These are phyloP conservation scores for Aquatica leii DNA, from an alignment of 2,888 invertebrate species.

Conservation along the genomic window DNA sequence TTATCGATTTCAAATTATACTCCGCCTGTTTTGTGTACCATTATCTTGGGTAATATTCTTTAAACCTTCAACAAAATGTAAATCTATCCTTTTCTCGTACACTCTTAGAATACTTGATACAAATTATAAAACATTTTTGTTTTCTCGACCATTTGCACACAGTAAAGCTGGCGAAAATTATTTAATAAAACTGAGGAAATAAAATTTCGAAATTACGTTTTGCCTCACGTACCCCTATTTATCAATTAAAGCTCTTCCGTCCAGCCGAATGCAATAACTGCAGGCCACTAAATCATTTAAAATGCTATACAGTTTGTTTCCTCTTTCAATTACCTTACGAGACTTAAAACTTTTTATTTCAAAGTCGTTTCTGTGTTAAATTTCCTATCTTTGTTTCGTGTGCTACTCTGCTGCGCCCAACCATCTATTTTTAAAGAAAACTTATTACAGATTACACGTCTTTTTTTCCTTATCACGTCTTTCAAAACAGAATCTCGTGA, in stretches of 20 bases:
- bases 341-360: conserved; percentile 24
- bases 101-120: conserved; percentile 24
- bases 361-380: conserved; percentile 6
- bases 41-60: conserved; percentile 39
- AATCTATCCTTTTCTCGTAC: conserved; percentile 13
- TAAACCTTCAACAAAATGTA: conserved; percentile 28
- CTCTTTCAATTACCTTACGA: conserved; percentile 48
- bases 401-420: too few relatives aligned
- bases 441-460: conserved; percentile 34
- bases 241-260: conserved; percentile 54
- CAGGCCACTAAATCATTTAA: conserved; percentile 55
- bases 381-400: conserved; percentile 16
- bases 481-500: conserved; percentile 28
- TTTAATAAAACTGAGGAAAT: conserved; percentile 31
- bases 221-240: conserved; percentile 54
- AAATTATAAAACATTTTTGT: conserved; percentile 13
- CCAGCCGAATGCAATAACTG: conserved; percentile 53
- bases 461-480: conserved; percentile 26
- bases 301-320: conserved; percentile 55
- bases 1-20: conserved; percentile 52
- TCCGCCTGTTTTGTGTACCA: conserved; percentile 52
- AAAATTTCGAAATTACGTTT: conserved; percentile 42
- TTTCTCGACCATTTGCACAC: conserved; percentile 17
- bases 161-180: conserved; percentile 28
- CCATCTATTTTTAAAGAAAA: conserved; percentile 29